These are phyloP conservation scores for Emys orbicularis DNA, from an alignment of 2,797 vertebrate species.

Conservation along the genomic window DNA sequence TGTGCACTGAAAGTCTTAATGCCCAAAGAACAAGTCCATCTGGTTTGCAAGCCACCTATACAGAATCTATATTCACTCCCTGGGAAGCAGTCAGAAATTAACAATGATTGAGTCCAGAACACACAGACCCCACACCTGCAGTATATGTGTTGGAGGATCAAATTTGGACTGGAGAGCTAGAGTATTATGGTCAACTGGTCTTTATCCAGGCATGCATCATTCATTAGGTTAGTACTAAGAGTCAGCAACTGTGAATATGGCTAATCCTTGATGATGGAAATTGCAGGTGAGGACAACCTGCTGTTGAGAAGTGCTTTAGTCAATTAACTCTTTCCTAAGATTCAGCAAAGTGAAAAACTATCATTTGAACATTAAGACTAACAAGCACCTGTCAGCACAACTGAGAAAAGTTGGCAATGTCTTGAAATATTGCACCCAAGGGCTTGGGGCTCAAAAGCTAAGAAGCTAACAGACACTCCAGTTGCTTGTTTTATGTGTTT, in stretches of 20 bases:
- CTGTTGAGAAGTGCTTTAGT: conserved; percentile 71
- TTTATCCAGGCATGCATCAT: conserved; percentile 79
- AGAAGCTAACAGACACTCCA: neutral
- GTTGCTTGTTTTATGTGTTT: neutral
- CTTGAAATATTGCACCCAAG: conserved; percentile 45
- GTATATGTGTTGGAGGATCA: conserved; percentile 73
- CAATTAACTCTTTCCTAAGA: conserved; percentile 79
- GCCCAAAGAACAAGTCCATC: conserved; percentile 65
- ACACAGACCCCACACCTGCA: conserved; percentile 77
- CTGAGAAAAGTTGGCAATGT: conserved; percentile 38
- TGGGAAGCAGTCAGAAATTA: conserved; percentile 69
- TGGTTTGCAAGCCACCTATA: conserved; percentile 72
- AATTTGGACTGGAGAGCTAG: conserved; percentile 67
- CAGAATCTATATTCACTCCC: conserved; percentile 66
- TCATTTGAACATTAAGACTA: conserved; percentile 74
- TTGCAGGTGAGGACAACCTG: conserved; percentile 78
- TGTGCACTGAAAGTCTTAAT: conserved; percentile 65
- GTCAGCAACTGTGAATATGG: conserved; percentile 82
- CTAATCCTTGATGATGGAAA: conserved; percentile 80
- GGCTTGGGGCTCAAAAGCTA: conserved; percentile 57
- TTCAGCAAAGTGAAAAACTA: conserved; percentile 73
- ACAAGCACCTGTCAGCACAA: conserved; percentile 73
- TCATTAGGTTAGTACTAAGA: conserved; percentile 77
- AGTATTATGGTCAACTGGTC: conserved; percentile 79
- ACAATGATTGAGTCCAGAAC: conserved; percentile 25